A percentile compares a stretch with the other conserved stretches of the same genome.
Evolutionary conservation across 2,888 invertebrate genomes (phyloP).

Genomic region (Neoascia interrupta): DNA sequence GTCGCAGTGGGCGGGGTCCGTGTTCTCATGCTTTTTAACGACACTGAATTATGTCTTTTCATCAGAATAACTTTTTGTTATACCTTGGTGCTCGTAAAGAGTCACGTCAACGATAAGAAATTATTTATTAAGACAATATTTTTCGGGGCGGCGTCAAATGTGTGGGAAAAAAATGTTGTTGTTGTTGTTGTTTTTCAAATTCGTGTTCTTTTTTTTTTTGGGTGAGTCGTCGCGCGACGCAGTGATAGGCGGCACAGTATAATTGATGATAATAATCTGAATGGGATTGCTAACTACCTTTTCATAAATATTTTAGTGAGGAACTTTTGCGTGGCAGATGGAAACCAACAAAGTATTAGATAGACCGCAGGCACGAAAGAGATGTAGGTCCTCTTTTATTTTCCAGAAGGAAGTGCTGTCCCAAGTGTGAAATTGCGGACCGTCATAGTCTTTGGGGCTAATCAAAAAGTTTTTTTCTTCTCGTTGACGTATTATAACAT

Average conservation of each 20-base stretch:
- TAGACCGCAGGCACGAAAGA: no score
- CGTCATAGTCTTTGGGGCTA: no score
- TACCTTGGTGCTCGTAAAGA: slow-evolving; percentile 37
- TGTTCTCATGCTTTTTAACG: slow-evolving; percentile 37
- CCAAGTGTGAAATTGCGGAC: no score
- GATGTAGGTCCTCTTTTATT: no score
- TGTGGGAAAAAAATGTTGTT: no score
- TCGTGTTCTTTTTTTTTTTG: neutral
- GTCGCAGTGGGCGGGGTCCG: neutral
- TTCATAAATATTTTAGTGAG: slow-evolving; percentile 35
- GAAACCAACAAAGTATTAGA: no score
- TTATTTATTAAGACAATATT: slow-evolving; percentile 56
- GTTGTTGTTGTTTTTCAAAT: slow-evolving; percentile 7
- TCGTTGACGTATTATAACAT: no score
- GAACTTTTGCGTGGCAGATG: neutral
- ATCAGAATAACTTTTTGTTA: slow-evolving; percentile 30
- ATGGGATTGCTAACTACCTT: slow-evolving; percentile 41
- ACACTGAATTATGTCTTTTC: slow-evolving; percentile 48
- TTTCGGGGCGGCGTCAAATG: slow-evolving; percentile 2
- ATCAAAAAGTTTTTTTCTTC: no score
- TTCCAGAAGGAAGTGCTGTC: no score
- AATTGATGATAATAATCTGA: slow-evolving; percentile 43
- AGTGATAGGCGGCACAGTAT: neutral
- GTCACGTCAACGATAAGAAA: slow-evolving; percentile 47
- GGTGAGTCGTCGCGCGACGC: neutral